Evolutionary conservation across 2,113 vertebrate genomes (phyloP).

Genomic region (Nothobranchius kuhntae): DNA sequence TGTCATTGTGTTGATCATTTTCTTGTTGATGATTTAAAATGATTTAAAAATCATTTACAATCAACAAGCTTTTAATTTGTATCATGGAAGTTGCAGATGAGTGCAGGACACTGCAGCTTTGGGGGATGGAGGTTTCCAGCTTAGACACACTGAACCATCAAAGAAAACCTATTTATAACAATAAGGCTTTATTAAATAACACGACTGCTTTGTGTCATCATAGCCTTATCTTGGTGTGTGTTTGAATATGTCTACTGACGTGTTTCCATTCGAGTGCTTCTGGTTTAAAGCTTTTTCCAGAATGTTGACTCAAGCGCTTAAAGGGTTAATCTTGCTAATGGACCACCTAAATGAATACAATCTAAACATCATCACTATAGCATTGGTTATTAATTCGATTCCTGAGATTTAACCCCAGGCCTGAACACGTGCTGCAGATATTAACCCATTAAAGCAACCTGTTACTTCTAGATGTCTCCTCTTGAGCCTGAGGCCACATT

Average conservation of each 20-base stretch:
- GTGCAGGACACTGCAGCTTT: too few species aligned
- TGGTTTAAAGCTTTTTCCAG: not conserved
- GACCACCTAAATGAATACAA: not conserved
- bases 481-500: not conserved
- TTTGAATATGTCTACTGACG: not conserved
- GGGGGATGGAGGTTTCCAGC: not conserved
- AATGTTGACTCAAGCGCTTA: slow-evolving; percentile 8
- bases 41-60: not conserved
- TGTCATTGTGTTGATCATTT: slow-evolving; percentile 21
- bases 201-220: not conserved
- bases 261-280: not conserved
- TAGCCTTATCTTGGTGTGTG: not conserved
- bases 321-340: slow-evolving; percentile 11
- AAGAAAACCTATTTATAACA: too few species aligned
- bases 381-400: slow-evolving; percentile 1
- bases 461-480: too few species aligned
- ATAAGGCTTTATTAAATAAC: too few species aligned
- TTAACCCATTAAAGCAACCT: not conserved
- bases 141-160: not conserved
- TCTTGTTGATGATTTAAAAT: not conserved
- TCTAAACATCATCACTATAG: slow-evolving; percentile 3
- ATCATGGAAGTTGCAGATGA: not conserved
- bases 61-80: not conserved
- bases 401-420: not conserved
- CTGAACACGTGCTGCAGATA: not conserved